Conservation (phyloP, 2,888 invertebrate species). For the Cyaniris semiargus region DNA sequence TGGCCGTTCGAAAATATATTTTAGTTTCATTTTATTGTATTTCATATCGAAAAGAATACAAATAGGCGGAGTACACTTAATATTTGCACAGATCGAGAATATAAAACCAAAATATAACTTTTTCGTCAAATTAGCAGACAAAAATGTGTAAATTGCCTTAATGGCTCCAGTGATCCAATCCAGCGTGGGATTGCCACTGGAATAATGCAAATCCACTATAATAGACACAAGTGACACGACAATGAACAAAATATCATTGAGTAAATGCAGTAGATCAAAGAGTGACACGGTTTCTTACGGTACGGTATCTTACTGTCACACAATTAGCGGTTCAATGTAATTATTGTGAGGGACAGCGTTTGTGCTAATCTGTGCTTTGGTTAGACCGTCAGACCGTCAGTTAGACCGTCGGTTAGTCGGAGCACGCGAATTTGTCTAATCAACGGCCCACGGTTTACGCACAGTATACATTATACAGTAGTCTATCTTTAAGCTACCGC, state of each 20-base stretch:
- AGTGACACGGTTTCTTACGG: background rate
- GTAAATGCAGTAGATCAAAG: background rate
- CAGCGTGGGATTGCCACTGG: too few relatives aligned
- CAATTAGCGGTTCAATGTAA: conserved; percentile 33
- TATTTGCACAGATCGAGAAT: background rate
- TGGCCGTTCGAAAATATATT: conserved; percentile 29
- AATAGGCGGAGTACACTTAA: background rate
- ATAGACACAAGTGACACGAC: background rate
- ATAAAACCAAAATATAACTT: background rate
- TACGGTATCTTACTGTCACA: background rate
- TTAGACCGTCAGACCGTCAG: background rate
- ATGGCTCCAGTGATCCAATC: too few relatives aligned
- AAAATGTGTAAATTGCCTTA: background rate
- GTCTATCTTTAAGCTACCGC: too few relatives aligned
- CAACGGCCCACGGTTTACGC: conserved; percentile 50
- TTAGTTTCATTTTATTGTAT: conserved; percentile 11
- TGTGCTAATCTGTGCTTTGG: conserved; percentile 51
- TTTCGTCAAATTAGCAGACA: background rate
- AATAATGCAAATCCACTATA: background rate
- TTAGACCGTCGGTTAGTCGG: conserved; percentile 41
- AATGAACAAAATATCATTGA: background rate
- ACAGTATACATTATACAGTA: conserved; percentile 32
- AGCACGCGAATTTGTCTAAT: conserved; percentile 56
- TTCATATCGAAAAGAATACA: background rate
- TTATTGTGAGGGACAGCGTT: conserved; percentile 40